Percentiles rank a stretch among this genome's conserved stretches.
These are phyloP conservation scores for Chloromyia formosa DNA, from an alignment of 2,888 invertebrate genomes.

Conservation along the genomic window DNA sequence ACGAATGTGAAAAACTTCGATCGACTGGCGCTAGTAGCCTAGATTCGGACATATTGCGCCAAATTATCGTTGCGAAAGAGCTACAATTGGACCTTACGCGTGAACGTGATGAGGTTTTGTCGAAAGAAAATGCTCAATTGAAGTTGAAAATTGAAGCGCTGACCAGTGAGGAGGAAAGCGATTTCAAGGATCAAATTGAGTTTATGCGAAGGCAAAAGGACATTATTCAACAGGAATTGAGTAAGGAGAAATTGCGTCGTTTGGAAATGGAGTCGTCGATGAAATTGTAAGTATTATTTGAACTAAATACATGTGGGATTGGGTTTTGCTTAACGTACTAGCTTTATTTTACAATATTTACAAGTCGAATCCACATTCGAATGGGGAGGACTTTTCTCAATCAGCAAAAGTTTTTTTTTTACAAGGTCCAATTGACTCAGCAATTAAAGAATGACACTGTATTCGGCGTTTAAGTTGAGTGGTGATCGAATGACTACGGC, in stretches of 20 bases:
- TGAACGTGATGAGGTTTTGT: constrained; percentile 70
- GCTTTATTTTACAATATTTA: too few species aligned
- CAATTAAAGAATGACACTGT: too few species aligned
- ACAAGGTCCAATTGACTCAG: too few species aligned
- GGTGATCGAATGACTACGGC: too few species aligned
- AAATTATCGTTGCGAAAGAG: constrained; percentile 77
- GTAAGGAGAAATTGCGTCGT: constrained; percentile 62
- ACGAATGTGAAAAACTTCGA: neutral
- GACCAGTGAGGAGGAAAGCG: constrained; percentile 72
- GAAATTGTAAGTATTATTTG: constrained; percentile 63
- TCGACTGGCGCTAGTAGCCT: constrained; percentile 53
- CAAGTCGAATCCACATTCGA: too few species aligned
- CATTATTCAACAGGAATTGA: constrained; percentile 62
- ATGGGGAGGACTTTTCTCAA: too few species aligned
- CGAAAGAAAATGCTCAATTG: constrained; percentile 73
- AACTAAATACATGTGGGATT: too few species aligned
- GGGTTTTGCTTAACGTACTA: too few species aligned
- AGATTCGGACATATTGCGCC: constrained; percentile 73
- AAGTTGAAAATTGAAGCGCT: constrained; percentile 75
- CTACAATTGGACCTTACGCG: constrained; percentile 72
- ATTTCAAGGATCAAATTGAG: constrained; percentile 66
- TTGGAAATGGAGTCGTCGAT: constrained; percentile 68
- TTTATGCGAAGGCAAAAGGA: constrained; percentile 66
- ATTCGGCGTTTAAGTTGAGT: too few species aligned
- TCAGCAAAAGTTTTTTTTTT: too few species aligned